Evolutionary conservation across 2,113 vertebrate genomes (phyloP).

Genomic region (Alligator mississippiensis): DNA sequence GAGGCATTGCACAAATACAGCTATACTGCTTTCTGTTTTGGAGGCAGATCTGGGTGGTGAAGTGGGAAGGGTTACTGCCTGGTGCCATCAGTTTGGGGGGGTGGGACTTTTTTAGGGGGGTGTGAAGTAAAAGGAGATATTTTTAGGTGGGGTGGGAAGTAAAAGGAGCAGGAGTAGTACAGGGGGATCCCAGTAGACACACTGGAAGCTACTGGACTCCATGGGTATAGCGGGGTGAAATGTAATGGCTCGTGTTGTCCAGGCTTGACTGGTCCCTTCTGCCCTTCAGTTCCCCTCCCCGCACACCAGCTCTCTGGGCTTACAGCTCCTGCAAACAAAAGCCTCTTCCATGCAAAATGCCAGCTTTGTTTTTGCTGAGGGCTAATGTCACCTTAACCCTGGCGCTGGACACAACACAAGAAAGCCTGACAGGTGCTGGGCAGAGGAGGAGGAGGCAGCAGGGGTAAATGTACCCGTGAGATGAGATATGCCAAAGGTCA

Average conservation of each 20-base stretch:
- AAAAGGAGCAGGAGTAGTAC: no score
- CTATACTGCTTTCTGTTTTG: no score
- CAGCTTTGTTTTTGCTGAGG: background rate
- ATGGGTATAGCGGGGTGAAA: background rate
- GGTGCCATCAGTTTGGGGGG: no score
- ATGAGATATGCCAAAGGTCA: no score
- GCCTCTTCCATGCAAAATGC: background rate
- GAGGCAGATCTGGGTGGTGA: no score
- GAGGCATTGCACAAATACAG: no score
- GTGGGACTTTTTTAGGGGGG: no score
- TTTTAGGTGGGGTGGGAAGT: no score
- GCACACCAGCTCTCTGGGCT: accelerated
- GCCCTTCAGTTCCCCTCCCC: background rate
- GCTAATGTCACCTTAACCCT: accelerated
- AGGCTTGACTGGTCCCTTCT: background rate
- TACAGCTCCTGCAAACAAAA: background rate
- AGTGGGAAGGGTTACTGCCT: no score
- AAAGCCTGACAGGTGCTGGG: background rate
- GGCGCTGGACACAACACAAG: background rate
- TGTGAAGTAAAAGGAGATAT: no score
- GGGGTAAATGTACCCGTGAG: background rate
- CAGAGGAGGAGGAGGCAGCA: background rate
- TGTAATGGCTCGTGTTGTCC: background rate
- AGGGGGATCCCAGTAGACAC: no score
- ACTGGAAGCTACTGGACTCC: background rate